Conservation (phyloP, 2,797 vertebrate species). For the Allobates femoralis region DNA sequence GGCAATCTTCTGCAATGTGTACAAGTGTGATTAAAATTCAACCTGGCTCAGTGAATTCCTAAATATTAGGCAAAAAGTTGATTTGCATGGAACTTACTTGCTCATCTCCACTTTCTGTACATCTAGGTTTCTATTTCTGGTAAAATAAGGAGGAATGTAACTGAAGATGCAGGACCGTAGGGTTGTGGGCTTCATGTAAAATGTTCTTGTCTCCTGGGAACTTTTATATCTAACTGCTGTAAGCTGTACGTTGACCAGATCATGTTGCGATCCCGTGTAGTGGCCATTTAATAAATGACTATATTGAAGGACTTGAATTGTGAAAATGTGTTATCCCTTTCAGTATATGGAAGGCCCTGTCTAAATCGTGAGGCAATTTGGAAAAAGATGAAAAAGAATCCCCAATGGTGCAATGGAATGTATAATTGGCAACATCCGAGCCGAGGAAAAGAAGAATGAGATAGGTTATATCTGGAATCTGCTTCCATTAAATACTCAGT, state of each 20-base stretch:
- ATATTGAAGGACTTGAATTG: neutral
- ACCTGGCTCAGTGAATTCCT: too few relatives aligned
- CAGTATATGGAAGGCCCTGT: neutral
- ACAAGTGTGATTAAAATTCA: too few relatives aligned
- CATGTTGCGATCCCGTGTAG: neutral
- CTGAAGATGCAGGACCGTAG: neutral
- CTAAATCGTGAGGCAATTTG: slow-evolving; percentile 40
- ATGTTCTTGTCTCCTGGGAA: neutral
- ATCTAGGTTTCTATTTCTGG: neutral
- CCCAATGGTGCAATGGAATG: slow-evolving; percentile 41
- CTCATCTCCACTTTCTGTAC: neutral
- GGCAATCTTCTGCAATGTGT: too few relatives aligned
- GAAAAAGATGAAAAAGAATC: slow-evolving; percentile 50
- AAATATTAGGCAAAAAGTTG: too few relatives aligned
- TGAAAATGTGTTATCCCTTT: slow-evolving; percentile 16
- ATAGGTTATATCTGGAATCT: slow-evolving; percentile 57
- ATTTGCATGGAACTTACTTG: too few relatives aligned
- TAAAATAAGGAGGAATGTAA: neutral
- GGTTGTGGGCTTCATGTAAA: neutral
- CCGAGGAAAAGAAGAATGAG: slow-evolving; percentile 49
- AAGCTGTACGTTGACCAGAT: neutral
- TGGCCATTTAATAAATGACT: neutral
- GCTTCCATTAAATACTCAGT: slow-evolving; percentile 45
- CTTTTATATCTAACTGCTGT: neutral
- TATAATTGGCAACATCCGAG: slow-evolving; percentile 38